These are phyloP conservation scores for Micronycteris hirsuta DNA, from an alignment of 2,113 vertebrate genomes.

Conservation along the genomic window DNA sequence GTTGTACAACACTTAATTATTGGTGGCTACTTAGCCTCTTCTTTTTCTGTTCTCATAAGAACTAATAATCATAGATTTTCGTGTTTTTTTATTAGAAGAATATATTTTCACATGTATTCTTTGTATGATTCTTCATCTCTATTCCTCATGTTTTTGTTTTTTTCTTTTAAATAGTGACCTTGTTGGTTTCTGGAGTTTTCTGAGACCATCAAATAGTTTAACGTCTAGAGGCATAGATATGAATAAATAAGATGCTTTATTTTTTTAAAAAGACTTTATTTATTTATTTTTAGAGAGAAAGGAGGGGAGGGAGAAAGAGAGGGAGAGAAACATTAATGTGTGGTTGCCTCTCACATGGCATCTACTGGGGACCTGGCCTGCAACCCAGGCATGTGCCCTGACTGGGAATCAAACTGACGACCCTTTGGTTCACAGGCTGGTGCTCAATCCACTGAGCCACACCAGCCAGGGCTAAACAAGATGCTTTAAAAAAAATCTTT, in stretches of 20 bases:
- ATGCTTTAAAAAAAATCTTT: not conserved
- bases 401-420: no score
- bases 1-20: not conserved
- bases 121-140: not conserved
- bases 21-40: not conserved
- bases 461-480: no score
- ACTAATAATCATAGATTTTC: not conserved
- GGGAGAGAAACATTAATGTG: no score
- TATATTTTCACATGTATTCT: not conserved
- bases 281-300: no score
- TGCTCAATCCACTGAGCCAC: no score
- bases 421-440: no score
- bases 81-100: not conserved
- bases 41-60: not conserved
- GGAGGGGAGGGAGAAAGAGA: no score
- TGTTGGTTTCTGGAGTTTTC: not conserved
- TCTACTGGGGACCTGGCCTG: no score
- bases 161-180: not conserved
- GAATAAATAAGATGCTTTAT: not conserved
- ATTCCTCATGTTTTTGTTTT: not conserved
- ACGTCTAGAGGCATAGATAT: not conserved
- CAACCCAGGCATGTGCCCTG: no score
- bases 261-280: no score
- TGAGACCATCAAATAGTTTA: not conserved
- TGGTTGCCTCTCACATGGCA: no score